Conservation (phyloP, 2,113 vertebrate genomes). For the Nematolebias whitei region DNA sequence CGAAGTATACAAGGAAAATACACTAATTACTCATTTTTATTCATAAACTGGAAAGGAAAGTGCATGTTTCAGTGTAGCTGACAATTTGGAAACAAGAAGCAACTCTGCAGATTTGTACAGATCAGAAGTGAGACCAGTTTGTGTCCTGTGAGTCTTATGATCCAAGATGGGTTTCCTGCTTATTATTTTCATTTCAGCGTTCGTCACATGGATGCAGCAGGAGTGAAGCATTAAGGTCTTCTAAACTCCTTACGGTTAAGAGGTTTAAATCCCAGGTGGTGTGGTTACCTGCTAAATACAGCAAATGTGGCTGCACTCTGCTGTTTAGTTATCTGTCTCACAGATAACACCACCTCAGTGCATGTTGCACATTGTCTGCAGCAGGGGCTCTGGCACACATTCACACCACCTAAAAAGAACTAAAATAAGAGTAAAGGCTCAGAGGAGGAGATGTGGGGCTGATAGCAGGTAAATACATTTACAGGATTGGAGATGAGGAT, state of each 20-base stretch:
- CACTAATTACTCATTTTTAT: background rate
- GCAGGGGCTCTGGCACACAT: background rate
- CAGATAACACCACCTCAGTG: slow-evolving; percentile 22
- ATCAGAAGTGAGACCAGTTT: too few relatives aligned
- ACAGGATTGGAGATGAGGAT: slow-evolving; percentile 10
- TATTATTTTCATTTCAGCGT: slow-evolving; percentile 57
- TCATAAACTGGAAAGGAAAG: background rate
- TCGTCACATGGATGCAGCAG: slow-evolving; percentile 63
- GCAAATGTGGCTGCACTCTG: slow-evolving; percentile 48
- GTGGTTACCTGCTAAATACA: slow-evolving; percentile 66
- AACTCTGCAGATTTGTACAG: too few relatives aligned
- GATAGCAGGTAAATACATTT: background rate
- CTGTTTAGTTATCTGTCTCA: slow-evolving; percentile 19
- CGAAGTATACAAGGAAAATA: background rate
- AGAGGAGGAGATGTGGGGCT: background rate
- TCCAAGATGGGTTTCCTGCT: slow-evolving; percentile 2
- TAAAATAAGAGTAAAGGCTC: background rate
- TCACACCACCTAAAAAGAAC: background rate
- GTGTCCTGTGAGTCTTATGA: background rate
- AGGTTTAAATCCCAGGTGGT: slow-evolving; percentile 74
- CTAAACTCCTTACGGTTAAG: slow-evolving; percentile 76
- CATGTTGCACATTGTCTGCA: background rate
- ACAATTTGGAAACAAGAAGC: too few relatives aligned
- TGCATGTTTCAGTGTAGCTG: too few relatives aligned
- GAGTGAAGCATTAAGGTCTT: slow-evolving; percentile 66